A percentile compares a stretch with the other conserved stretches of the same genome.
These are phyloP conservation scores for Nerophis lumbriciformis DNA, from an alignment of 2,113 vertebrate species.

Conservation along the genomic window DNA sequence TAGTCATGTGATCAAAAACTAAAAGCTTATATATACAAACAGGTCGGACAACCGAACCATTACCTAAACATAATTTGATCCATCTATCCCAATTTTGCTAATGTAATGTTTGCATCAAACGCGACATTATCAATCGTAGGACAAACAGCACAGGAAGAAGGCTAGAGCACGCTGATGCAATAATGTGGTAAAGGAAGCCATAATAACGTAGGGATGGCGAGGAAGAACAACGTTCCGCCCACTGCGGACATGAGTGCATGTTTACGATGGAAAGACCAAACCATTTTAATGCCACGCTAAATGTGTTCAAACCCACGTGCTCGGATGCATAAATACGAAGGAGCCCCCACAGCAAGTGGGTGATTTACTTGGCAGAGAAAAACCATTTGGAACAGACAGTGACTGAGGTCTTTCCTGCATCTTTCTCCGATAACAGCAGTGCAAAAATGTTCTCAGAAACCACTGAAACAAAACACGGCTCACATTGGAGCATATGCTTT, in stretches of 20 bases:
- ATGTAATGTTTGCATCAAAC: background rate
- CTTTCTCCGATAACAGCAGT: background rate
- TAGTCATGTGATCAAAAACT: slow-evolving; percentile 10
- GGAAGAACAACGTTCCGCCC: slow-evolving; percentile 1
- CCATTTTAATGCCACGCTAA: background rate
- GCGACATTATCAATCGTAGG: background rate
- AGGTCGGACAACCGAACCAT: background rate
- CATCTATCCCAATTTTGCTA: background rate
- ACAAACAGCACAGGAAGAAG: background rate
- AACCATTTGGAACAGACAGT: background rate
- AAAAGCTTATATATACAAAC: slow-evolving; percentile 2
- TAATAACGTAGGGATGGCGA: background rate
- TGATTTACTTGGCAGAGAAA: slow-evolving; percentile 9
- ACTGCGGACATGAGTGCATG: background rate
- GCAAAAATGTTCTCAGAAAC: background rate
- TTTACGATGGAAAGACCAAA: slow-evolving; percentile 5
- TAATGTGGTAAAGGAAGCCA: background rate
- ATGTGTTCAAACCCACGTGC: slow-evolving; percentile 6
- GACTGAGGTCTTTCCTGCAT: slow-evolving; percentile 3
- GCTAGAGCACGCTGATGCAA: background rate
- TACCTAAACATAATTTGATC: background rate
- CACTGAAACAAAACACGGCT: background rate
- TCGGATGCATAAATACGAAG: background rate
- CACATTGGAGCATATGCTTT: background rate
- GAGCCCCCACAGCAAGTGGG: slow-evolving; percentile 5